A percentile compares a stretch with the other conserved stretches of the same genome.
These are phyloP conservation scores for Tupiocoris notatus DNA, from an alignment of 2,888 invertebrate species.

Conservation along the genomic window DNA sequence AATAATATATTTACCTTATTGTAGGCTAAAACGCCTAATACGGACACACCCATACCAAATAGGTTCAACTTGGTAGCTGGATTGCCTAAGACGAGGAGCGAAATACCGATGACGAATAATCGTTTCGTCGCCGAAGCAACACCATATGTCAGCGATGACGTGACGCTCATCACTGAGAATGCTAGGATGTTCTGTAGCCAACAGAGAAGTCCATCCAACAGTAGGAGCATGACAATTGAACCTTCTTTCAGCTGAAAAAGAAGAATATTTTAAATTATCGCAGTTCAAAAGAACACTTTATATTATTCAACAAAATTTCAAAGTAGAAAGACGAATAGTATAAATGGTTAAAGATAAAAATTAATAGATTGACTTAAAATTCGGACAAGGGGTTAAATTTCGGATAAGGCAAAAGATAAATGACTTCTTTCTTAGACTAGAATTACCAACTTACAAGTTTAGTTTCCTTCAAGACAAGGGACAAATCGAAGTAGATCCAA, in stretches of 20 bases:
- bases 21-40: constrained; percentile 85
- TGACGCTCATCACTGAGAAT: constrained; percentile 85
- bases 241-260: constrained; percentile 19
- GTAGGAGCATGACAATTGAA: constrained; percentile 53
- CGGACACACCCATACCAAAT: constrained; percentile 86
- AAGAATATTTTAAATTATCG: too few relatives aligned
- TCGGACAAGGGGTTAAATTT: too few relatives aligned
- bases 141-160: constrained; percentile 92
- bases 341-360: too few relatives aligned
- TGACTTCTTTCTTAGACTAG: too few relatives aligned
- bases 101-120: constrained; percentile 85
- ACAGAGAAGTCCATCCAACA: constrained; percentile 81
- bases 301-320: too few relatives aligned
- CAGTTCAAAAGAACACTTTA: too few relatives aligned
- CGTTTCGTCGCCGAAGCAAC: constrained; percentile 94
- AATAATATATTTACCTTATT: constrained; percentile 67
- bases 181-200: constrained; percentile 95
- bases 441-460: constrained; percentile 61
- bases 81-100: constrained; percentile 82
- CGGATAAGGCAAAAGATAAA: too few relatives aligned
- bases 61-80: constrained; percentile 85
- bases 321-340: too few relatives aligned
- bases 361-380: too few relatives aligned
- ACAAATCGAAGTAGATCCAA: constrained; percentile 73
- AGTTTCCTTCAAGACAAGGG: constrained; percentile 63